Evolutionary conservation across 1,140 invertebrate species (phyloP).

Genomic region (Spodoptera frugiperda): DNA sequence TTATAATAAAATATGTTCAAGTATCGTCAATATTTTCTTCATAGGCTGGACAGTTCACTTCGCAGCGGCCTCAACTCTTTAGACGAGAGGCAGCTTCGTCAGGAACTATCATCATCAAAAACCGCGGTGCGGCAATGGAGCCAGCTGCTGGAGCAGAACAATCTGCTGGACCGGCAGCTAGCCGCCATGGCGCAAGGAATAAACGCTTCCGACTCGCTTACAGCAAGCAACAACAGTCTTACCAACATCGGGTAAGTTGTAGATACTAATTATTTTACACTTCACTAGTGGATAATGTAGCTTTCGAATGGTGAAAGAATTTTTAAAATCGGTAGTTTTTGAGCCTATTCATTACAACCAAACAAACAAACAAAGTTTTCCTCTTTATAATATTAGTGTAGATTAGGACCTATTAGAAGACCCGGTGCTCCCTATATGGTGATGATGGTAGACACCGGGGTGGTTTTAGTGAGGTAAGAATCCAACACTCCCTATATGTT

Average conservation of each 20-base stretch:
- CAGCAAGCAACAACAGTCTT: constrained; percentile 80
- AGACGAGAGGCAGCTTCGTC: constrained; percentile 81
- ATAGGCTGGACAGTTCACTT: constrained; percentile 82
- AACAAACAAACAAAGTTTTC: too few species aligned
- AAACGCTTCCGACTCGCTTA: constrained; percentile 68
- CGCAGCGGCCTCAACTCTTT: constrained; percentile 83
- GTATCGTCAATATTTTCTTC: not conserved
- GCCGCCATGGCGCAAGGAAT: constrained; percentile 81
- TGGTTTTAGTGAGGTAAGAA: too few species aligned
- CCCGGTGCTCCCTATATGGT: too few species aligned
- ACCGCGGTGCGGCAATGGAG: constrained; percentile 79
- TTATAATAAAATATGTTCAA: too few species aligned
- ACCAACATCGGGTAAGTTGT: constrained; percentile 79
- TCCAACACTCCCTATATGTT: too few species aligned
- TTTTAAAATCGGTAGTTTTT: too few species aligned
- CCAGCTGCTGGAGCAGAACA: constrained; percentile 80
- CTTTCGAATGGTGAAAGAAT: too few species aligned
- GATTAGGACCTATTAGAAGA: too few species aligned
- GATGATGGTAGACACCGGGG: too few species aligned
- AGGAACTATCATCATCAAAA: constrained; percentile 80
- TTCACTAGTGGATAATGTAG: too few species aligned
- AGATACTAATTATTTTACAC: not conserved
- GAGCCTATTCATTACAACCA: too few species aligned
- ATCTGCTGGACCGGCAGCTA: constrained; percentile 75
- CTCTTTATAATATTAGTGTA: too few species aligned